Conservation (phyloP, 1,140 invertebrate genomes). For the Drosophila nigrodunni region DNA sequence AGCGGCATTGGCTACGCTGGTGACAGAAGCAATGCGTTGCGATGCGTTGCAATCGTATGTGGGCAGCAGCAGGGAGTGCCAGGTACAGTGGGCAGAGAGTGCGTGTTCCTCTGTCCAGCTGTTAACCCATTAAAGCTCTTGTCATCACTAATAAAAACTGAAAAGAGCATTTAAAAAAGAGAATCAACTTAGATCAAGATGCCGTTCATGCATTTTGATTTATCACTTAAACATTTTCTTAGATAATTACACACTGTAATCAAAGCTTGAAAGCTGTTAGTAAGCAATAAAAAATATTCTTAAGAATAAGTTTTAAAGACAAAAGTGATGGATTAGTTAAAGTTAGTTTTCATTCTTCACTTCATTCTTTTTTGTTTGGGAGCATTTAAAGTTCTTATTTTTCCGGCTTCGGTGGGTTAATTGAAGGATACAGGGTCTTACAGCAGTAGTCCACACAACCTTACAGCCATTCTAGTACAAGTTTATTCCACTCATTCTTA, state of each 20-base stretch:
- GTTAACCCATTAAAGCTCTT: slow-evolving; percentile 43
- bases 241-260: slow-evolving; percentile 7
- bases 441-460: background rate
- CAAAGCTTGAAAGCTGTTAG: slow-evolving; percentile 14
- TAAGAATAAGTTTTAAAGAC: background rate
- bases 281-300: background rate
- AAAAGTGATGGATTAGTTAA: background rate
- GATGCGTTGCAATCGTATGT: slow-evolving; percentile 31
- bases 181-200: background rate
- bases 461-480: background rate
- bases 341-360: too few species aligned
- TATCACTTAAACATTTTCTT: slow-evolving; percentile 11
- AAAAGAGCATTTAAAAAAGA: background rate
- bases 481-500: background rate
- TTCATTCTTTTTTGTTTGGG: too few species aligned
- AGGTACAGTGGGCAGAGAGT: slow-evolving; percentile 9
- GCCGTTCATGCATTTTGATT: slow-evolving; percentile 22
- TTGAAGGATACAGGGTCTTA: too few species aligned
- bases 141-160: slow-evolving; percentile 23
- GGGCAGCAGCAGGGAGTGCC: slow-evolving; percentile 11
- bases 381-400: too few species aligned
- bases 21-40: slow-evolving; percentile 35
- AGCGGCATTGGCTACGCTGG: slow-evolving; percentile 27
- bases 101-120: slow-evolving; percentile 8
- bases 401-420: too few species aligned